These are phyloP conservation scores for Monoplex corrugatus DNA, from an alignment of 2,888 invertebrate species.

Conservation along the genomic window DNA sequence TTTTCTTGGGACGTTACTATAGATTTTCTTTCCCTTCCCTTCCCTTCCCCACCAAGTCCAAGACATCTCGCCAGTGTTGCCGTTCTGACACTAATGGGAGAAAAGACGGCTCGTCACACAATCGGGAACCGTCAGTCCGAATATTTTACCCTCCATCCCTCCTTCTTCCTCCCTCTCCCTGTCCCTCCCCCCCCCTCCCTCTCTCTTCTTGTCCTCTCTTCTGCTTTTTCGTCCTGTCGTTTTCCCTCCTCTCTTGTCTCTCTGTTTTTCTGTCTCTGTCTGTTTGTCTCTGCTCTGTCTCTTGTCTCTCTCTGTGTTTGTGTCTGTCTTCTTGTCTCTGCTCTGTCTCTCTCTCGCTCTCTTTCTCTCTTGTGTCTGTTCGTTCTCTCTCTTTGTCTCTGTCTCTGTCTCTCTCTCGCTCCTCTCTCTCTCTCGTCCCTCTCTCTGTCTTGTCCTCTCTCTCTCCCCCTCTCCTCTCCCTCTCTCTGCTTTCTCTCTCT, in stretches of 20 bases:
- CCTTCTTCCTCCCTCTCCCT: background rate
- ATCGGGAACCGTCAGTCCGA: constrained; percentile 33
- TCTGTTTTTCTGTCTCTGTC: background rate
- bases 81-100: constrained; percentile 49
- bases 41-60: constrained; percentile 24
- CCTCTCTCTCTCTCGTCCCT: constrained; percentile 6
- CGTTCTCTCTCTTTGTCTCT: too few species aligned
- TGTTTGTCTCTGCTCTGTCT: background rate
- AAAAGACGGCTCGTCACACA: constrained; percentile 48
- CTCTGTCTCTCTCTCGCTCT: background rate
- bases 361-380: background rate
- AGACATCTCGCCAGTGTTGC: constrained; percentile 33
- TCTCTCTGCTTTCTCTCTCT: background rate
- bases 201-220: background rate
- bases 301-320: background rate
- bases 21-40: too few species aligned
- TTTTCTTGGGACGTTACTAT: constrained; percentile 57
- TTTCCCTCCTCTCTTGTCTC: background rate
- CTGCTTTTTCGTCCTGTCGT: too few species aligned
- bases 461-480: background rate
- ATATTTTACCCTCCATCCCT: constrained; percentile 21
- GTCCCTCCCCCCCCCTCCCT: background rate
- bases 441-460: background rate
- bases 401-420: background rate
- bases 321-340: background rate